phyloP scores from a whole-genome alignment of 2,888 invertebrate genomes.

The Dorcus hopei region DNA sequence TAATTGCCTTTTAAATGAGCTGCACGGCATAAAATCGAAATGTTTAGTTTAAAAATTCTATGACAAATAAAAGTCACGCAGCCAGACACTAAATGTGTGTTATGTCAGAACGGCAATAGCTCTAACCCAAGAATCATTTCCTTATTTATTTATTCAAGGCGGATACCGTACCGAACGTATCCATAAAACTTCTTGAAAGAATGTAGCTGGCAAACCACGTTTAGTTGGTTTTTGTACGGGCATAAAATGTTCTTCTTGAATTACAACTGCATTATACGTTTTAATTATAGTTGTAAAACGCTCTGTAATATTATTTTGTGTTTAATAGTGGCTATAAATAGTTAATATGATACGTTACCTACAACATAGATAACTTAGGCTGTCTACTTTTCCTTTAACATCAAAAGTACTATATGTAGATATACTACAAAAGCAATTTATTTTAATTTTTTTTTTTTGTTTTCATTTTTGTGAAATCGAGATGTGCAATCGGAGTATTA shows the following conservation, averaged over 20 bases:
- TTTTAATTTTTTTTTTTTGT: too few relatives aligned
- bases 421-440: too few relatives aligned
- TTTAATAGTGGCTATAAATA: background rate
- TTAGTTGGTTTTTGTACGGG: constrained; percentile 13
- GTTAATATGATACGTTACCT: too few relatives aligned
- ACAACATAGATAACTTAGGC: too few relatives aligned
- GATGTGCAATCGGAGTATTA: too few relatives aligned
- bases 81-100: constrained; percentile 22
- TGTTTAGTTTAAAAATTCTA: background rate
- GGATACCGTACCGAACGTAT: constrained; percentile 42
- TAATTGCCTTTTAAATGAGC: too few relatives aligned
- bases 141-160: constrained; percentile 46
- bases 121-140: constrained; percentile 41
- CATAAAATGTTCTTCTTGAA: constrained; percentile 4
- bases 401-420: too few relatives aligned
- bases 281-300: constrained; percentile 9
- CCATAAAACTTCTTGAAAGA: constrained; percentile 37
- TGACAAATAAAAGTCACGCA: background rate
- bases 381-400: too few relatives aligned
- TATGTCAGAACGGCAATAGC: constrained; percentile 26
- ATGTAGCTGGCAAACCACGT: constrained; percentile 26
- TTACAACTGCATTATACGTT: background rate
- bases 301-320: constrained; percentile 16
- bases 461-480: too few relatives aligned
- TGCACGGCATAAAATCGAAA: too few relatives aligned